Evolutionary conservation across 1,140 invertebrate species (phyloP), one percentile per base, ranked within the genome.

Genomic region (Heterodera schachtii): DNA sequence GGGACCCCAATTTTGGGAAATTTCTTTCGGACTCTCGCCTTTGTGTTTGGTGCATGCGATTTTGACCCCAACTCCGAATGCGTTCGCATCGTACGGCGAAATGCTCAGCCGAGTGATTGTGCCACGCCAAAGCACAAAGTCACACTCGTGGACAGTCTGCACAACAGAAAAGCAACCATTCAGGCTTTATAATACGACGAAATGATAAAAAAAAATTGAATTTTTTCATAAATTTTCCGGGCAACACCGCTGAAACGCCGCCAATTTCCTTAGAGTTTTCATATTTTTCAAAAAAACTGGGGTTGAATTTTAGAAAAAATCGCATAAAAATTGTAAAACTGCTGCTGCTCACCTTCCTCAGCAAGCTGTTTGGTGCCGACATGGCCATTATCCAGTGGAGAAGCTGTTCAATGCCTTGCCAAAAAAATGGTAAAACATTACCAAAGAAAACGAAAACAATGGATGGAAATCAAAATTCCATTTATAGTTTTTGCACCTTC

Each of bases 121-220:
- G 21, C 78, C 78, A 21, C 78, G 78, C 41, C 69, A 79, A 21
- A 46, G 46, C 66, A 79, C 78, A 41, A 79, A 73, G 57, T 79
- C 78, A 19, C 67, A 21, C n/a, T 75, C 67, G 70, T 79, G 70
- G 67, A 79, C 41, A 11, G 41, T 47, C 78, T 70, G 60, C 67
- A 70, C 19, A 46, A 46, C 16, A 3, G 70, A 73, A 73, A 21
- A 73, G 13, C 31, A 31, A 31, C 31, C 31, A 31, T 31, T 31
- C 31, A 31, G 31, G 31, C 31, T 31, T 31, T 31, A 31, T 31
- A 31, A 31, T 31, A 31, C 31, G 31, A n/a, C n/a, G n/a, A n/a
- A n/a, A n/a, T n/a, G n/a, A n/a, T n/a, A n/a, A n/a, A n/a, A n/a
- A n/a, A n/a, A n/a, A n/a, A n/a, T n/a, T n/a, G n/a, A n/a, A n/a